Conservation (phyloP, 1,140 invertebrate genomes). For the Acromyrmex echinatior region DNA sequence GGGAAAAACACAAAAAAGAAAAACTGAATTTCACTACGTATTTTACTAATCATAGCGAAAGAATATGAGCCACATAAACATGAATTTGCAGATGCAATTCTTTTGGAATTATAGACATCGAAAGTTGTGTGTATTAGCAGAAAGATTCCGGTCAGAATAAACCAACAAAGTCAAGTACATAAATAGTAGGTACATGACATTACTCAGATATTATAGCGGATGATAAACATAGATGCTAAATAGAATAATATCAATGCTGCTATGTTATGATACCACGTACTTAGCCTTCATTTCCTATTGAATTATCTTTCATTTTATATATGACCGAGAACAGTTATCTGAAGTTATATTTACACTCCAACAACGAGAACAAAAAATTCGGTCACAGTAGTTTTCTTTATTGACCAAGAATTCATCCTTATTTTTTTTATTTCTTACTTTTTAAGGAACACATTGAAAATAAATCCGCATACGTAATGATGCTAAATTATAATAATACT, state of each 20-base stretch:
- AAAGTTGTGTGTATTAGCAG: background rate
- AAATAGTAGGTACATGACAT: conserved; percentile 15
- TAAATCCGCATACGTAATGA: no score
- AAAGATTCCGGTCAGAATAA: background rate
- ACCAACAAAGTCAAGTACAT: background rate
- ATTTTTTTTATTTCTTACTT: background rate
- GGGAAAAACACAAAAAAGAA: background rate
- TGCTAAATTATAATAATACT: no score
- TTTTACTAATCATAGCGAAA: background rate
- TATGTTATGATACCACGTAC: background rate
- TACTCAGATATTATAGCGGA: background rate
- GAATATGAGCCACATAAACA: background rate
- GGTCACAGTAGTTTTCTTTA: background rate
- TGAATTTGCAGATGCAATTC: background rate
- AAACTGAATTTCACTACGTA: background rate
- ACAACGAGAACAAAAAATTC: background rate
- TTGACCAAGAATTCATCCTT: background rate
- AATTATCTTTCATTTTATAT: background rate
- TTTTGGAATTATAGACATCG: background rate
- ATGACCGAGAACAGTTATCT: background rate
- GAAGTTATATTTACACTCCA: background rate
- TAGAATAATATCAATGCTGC: background rate
- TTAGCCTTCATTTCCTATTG: background rate
- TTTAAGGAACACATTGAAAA: no score
- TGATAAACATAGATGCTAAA: conserved; percentile 3